Evolutionary conservation across 2,797 vertebrate species (phyloP), one percentile per base, ranked within the genome.

Genomic region (Antrozous pallidus): DNA sequence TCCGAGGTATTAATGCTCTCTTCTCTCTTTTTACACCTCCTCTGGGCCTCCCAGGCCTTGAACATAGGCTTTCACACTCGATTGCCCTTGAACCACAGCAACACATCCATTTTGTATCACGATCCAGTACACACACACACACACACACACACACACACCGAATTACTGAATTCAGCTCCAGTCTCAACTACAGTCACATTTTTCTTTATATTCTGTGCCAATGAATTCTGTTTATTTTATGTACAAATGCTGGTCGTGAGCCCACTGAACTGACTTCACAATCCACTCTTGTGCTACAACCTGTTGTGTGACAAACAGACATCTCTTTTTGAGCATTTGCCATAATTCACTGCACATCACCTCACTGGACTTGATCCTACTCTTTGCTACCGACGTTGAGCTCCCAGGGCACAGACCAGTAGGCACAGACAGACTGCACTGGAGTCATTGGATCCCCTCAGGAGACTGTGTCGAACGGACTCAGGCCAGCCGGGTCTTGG

Each of bases 231-330:
- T 82, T 93, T 69, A 56, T 69, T 90, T 87, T 65, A 9, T 78
- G 84, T 14, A 84, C 28, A 95, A 96, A 78, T 17, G 24, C 47
- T 84, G 54, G 49, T 71, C 33, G 20, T 24, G 80, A 94, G 83
- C n/a, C 70, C 75, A 67, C 54, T 73, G 92, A 83, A 70, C 5
- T 42, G 47, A 84, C 79, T 95, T 94, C 47, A 61, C 54, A 70
- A 78, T n/a, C 36, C 69, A 40, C 81, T 86, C 12, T 51, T 51
- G 45, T 51, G 47, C 70, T 67, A 65, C 18, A n/a, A 33, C 63
- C 45, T 16, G 33, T 8, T 69, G 67, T 78, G 49, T 61, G 71
- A 83, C 89, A 83, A 91, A 38, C 36, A 80, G 80, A 86, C 80
- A 87, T 73, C 85, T 26, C 56, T 86, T 70, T 85, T 56, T 71